Percentiles rank a stretch among this genome's conserved stretches.
phyloP scores from a whole-genome alignment of 2,113 vertebrate species.

The Trichechus manatus region DNA sequence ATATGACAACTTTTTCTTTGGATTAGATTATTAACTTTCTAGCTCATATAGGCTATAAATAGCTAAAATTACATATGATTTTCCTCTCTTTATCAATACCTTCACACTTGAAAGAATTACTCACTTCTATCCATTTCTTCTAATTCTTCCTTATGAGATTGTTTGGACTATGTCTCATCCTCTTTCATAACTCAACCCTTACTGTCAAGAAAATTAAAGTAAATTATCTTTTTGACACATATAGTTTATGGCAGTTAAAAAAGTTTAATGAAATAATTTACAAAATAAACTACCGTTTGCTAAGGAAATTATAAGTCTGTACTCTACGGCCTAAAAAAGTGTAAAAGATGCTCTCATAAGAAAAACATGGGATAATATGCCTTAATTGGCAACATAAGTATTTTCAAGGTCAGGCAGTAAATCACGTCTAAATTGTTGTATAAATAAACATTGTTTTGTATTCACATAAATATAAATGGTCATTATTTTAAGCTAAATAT shows the following conservation, averaged over 20 bases:
- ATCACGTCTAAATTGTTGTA: background rate
- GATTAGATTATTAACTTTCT: background rate
- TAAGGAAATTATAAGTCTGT: background rate
- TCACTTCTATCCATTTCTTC: background rate
- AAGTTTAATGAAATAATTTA: background rate
- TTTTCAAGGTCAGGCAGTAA: background rate
- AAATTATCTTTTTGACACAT: background rate
- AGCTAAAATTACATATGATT: background rate
- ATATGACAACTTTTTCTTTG: background rate
- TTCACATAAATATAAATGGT: background rate
- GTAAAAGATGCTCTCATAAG: background rate
- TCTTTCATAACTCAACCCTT: background rate
- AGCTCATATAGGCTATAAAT: background rate
- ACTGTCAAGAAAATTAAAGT: background rate
- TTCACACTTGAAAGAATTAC: background rate
- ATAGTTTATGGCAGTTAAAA: background rate
- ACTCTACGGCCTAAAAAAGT: background rate
- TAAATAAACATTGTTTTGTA: background rate
- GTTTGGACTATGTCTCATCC: background rate
- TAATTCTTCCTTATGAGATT: background rate
- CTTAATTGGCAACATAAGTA: background rate
- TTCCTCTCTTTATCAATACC: background rate
- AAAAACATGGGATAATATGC: background rate
- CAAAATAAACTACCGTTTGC: background rate
- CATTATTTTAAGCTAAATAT: background rate